Evolutionary conservation across 2,888 invertebrate species (phyloP).

Genomic region (Caenorhabditis sp.): DNA sequence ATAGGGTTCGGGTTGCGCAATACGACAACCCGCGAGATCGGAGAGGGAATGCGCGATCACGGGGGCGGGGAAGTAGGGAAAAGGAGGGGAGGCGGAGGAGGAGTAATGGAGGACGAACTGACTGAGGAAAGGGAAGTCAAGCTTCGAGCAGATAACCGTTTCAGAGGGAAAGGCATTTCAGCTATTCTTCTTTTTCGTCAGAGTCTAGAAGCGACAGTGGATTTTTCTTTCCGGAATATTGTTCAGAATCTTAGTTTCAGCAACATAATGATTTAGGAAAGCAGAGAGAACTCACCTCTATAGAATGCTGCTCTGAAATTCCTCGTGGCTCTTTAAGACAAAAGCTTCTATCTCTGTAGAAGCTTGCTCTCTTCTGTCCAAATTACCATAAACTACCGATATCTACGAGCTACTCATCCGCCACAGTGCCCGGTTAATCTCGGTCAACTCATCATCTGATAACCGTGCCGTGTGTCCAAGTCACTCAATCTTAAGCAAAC

Average conservation of each 20-base stretch:
- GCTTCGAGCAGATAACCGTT: neutral
- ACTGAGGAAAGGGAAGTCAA: neutral
- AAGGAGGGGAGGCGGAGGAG: conserved; percentile 10
- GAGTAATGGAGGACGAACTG: neutral
- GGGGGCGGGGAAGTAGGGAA: conserved; percentile 18
- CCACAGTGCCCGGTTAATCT: conserved; percentile 21
- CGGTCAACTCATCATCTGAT: conserved; percentile 60
- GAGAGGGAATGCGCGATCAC: conserved; percentile 45
- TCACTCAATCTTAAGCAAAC: conserved; percentile 62
- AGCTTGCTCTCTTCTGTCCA: neutral
- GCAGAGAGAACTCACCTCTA: too few relatives aligned
- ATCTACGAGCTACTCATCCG: conserved; percentile 23
- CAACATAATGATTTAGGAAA: too few relatives aligned
- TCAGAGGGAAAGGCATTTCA: conserved; percentile 8
- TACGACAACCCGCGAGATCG: conserved; percentile 57
- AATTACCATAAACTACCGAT: neutral
- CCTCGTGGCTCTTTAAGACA: too few relatives aligned
- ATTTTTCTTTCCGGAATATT: too few relatives aligned
- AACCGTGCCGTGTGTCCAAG: conserved; percentile 43
- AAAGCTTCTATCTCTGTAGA: too few relatives aligned
- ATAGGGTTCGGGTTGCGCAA: conserved; percentile 62
- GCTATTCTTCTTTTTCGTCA: too few relatives aligned
- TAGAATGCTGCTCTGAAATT: too few relatives aligned
- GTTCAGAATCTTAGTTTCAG: too few relatives aligned
- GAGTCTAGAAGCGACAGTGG: too few relatives aligned